phyloP scores from a whole-genome alignment of 2,113 vertebrate genomes.

The Epinephelus lanceolatus region DNA sequence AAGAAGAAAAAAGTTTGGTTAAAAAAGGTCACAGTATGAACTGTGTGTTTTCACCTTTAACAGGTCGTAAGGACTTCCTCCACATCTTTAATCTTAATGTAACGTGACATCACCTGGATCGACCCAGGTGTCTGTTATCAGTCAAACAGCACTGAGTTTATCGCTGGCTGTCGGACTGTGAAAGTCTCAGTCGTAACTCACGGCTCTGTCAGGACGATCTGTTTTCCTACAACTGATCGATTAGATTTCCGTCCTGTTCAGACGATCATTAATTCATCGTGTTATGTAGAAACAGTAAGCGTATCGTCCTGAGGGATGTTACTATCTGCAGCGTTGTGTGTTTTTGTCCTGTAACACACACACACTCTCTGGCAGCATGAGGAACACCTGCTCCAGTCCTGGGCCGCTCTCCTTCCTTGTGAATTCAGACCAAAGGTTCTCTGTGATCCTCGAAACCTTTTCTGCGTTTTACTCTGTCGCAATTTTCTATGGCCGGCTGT shows the following conservation, averaged over 20 bases:
- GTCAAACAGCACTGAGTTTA: neutral
- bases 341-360: conserved; percentile 15
- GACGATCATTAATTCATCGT: conserved; percentile 39
- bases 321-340: neutral
- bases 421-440: conserved; percentile 12
- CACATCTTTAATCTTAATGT: neutral
- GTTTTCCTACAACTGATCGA: conserved; percentile 32
- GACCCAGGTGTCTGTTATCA: conserved; percentile 16
- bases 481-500: neutral
- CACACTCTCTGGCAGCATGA: conserved; percentile 25
- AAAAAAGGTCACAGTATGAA: neutral
- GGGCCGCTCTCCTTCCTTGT: neutral
- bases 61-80: neutral
- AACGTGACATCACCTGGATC: neutral
- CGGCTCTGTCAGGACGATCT: neutral
- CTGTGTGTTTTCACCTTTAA: neutral
- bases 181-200: conserved; percentile 36
- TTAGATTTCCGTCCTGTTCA: conserved; percentile 23
- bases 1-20: neutral
- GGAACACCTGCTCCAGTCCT: neutral
- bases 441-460: neutral
- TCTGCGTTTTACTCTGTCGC: conserved; percentile 10
- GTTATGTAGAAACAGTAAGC: neutral
- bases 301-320: neutral
- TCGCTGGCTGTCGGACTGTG: conserved; percentile 40